Conservation (phyloP, 2,797 vertebrate species). For the Enteromius anoplus region DNA sequence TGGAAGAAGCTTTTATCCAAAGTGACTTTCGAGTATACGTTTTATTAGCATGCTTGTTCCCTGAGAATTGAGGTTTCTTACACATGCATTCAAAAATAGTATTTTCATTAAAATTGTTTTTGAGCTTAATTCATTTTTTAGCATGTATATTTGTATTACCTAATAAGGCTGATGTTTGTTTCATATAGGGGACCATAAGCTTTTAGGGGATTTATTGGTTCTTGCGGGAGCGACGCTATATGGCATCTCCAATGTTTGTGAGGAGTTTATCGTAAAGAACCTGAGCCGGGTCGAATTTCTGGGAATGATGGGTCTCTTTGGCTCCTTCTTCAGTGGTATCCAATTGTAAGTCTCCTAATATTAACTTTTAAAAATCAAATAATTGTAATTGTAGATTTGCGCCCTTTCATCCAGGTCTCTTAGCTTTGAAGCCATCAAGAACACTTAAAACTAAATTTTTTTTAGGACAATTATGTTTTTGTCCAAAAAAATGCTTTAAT, state of each 20-base stretch:
- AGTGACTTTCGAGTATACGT: not conserved
- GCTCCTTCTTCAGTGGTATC: slow-evolving; percentile 96
- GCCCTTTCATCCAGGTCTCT: not conserved
- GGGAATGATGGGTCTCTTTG: slow-evolving; percentile 95
- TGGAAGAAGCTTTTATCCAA: not conserved
- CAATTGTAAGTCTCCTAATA: slow-evolving; percentile 86
- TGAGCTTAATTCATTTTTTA: not conserved
- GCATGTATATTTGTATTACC: not conserved
- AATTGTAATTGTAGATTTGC: not conserved
- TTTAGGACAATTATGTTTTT: not conserved
- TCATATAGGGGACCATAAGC: slow-evolving; percentile 86
- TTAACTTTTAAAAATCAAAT: not conserved
- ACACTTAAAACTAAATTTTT: not conserved
- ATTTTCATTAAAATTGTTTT: not conserved
- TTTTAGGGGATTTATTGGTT: slow-evolving; percentile 92
- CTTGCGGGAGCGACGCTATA: slow-evolving; percentile 89
- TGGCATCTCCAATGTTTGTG: slow-evolving; percentile 90
- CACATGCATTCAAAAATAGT: not conserved
- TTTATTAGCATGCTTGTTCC: not conserved
- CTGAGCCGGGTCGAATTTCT: slow-evolving; percentile 92
- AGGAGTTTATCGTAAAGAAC: slow-evolving; percentile 94
- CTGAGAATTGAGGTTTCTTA: not conserved
- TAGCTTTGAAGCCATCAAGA: not conserved
- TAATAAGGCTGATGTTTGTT: not conserved
- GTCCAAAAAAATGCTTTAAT: not conserved